These are phyloP conservation scores for Zaprionus africanus DNA, from an alignment of 1,140 invertebrate species.

Conservation along the genomic window DNA sequence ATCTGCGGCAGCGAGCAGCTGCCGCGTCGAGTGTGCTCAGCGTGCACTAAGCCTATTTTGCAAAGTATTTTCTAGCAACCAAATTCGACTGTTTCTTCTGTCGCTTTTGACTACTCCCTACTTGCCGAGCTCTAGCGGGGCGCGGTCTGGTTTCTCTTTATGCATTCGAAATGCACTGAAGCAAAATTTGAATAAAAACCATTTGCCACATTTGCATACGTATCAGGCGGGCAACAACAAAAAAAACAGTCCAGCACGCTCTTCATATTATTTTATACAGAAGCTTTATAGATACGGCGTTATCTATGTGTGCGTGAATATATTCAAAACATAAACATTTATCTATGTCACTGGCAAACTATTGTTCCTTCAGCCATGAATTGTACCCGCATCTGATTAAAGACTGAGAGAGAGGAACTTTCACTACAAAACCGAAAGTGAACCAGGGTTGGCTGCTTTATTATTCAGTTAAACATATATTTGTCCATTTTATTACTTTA, in stretches of 20 bases:
- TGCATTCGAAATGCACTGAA: conserved; percentile 67
- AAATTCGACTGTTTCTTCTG: conserved; percentile 37
- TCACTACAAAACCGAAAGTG: not conserved
- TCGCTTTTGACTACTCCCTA: conserved; percentile 15
- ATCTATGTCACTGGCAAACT: conserved; percentile 26
- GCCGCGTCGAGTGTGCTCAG: conserved; percentile 23
- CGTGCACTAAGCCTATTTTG: conserved; percentile 64
- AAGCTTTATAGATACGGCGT: not conserved
- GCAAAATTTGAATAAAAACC: conserved; percentile 78
- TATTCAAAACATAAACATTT: conserved; percentile 42
- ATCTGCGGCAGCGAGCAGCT: conserved; percentile 18
- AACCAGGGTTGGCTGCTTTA: not conserved
- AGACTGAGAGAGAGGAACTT: not conserved
- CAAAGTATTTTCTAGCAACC: conserved; percentile 21
- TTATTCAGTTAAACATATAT: not conserved
- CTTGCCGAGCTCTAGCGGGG: not conserved
- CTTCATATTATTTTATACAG: conserved; percentile 23
- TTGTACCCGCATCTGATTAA: conserved; percentile 1
- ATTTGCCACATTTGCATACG: conserved; percentile 76
- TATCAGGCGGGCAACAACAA: conserved; percentile 42
- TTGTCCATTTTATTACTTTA: conserved; percentile 12
- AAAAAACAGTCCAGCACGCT: conserved; percentile 6
- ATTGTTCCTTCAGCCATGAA: conserved; percentile 16
- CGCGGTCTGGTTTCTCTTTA: conserved; percentile 35
- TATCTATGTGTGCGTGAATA: conserved; percentile 16